phyloP scores from a whole-genome alignment of 2,888 invertebrate species.

The Morpho achilles region DNA sequence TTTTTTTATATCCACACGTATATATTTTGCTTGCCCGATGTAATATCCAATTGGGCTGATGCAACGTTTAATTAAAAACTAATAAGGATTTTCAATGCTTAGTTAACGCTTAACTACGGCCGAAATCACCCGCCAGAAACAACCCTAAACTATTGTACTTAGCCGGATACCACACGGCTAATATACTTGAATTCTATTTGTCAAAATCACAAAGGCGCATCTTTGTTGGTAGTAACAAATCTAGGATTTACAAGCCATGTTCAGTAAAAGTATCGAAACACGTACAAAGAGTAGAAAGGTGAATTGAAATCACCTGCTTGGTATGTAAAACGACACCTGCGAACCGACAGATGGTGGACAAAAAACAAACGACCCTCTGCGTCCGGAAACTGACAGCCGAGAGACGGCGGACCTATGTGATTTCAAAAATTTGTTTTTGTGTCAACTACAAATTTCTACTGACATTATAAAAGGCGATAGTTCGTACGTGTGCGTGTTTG shows the following conservation, averaged over 20 bases:
- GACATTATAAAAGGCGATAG: too few relatives aligned
- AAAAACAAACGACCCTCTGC: constrained; percentile 48
- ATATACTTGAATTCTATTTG: too few relatives aligned
- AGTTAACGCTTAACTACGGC: too few relatives aligned
- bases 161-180: too few relatives aligned
- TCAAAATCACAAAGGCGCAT: not conserved
- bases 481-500: too few relatives aligned
- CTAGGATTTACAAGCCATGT: constrained; percentile 11
- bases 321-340: constrained; percentile 72
- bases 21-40: too few relatives aligned
- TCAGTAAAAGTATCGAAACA: constrained; percentile 17
- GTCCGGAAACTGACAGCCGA: constrained; percentile 38
- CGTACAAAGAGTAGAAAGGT: constrained; percentile 38
- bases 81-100: too few relatives aligned
- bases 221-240: constrained; percentile 4
- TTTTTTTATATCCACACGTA: too few relatives aligned
- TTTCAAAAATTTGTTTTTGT: constrained; percentile 6
- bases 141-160: too few relatives aligned
- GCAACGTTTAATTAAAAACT: too few relatives aligned
- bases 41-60: too few relatives aligned
- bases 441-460: not conserved
- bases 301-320: constrained; percentile 72
- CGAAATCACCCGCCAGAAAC: too few relatives aligned
- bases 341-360: constrained; percentile 63
- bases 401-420: constrained; percentile 26